phyloP scores from a whole-genome alignment of 2,113 vertebrate genomes.

The Proterorhinus semilunaris region DNA sequence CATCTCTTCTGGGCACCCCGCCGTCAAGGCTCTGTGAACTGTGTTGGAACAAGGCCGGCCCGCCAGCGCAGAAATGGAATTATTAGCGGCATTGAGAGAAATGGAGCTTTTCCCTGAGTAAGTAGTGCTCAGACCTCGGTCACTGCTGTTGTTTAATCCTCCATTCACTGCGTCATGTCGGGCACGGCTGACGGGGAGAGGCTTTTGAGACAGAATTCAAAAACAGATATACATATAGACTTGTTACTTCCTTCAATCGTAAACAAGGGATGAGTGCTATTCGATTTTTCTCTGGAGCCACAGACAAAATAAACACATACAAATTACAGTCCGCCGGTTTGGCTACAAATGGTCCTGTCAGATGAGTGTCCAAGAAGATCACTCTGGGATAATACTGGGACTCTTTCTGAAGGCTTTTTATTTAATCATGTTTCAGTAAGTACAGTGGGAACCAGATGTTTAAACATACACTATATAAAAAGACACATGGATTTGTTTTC shows the following conservation, averaged over 20 bases:
- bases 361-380: no score
- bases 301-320: no score
- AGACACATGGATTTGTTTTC: no score
- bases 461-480: no score
- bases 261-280: background rate
- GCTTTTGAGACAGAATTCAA: constrained; percentile 21
- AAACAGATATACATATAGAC: constrained; percentile 1
- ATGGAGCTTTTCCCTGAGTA: constrained; percentile 10
- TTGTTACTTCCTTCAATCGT: background rate
- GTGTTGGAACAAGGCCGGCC: constrained; percentile 64
- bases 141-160: constrained; percentile 6
- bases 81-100: constrained; percentile 39
- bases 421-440: no score
- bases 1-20: constrained; percentile 63
- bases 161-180: constrained; percentile 10
- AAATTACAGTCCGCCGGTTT: no score
- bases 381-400: no score
- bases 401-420: no score
- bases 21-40: constrained; percentile 58
- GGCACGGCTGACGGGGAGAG: constrained; percentile 12
- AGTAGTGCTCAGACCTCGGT: constrained; percentile 13
- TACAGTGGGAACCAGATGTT: no score
- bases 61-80: constrained; percentile 34
- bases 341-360: no score
- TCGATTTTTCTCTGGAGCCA: no score